phyloP scores from a whole-genome alignment of 2,113 vertebrate species.

The Scopus umbretta region DNA sequence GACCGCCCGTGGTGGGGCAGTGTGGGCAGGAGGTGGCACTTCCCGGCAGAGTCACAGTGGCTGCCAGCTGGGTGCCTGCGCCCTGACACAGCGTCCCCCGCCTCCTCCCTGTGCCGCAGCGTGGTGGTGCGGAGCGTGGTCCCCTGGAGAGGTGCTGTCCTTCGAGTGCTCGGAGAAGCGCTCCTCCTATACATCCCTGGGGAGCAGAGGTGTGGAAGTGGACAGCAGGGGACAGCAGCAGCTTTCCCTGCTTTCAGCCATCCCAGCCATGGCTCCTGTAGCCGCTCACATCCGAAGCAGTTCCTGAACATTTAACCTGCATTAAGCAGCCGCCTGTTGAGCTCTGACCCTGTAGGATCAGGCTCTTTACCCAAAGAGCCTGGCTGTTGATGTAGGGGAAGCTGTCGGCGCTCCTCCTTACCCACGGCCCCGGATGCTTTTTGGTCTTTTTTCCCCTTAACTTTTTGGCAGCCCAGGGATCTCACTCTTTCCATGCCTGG shows the following conservation, averaged over 20 bases:
- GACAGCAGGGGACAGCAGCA: background rate
- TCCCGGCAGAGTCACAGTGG: accelerated
- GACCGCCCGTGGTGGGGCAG: background rate
- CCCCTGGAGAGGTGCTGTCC: background rate
- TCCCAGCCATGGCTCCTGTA: background rate
- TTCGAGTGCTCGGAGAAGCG: background rate
- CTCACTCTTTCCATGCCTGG: background rate
- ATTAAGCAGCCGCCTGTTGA: background rate
- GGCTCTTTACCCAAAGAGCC: background rate
- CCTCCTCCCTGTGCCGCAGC: background rate
- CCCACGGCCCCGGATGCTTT: accelerated
- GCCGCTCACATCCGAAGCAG: accelerated
- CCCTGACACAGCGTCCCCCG: background rate
- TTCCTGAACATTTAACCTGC: background rate
- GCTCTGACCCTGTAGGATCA: background rate
- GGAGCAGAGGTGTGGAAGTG: background rate
- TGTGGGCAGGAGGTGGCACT: background rate
- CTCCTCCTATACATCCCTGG: background rate
- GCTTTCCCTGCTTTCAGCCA: background rate
- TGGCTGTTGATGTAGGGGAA: background rate
- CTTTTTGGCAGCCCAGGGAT: background rate
- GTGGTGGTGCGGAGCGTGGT: accelerated
- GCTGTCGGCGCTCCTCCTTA: background rate
- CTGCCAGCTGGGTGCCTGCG: background rate
- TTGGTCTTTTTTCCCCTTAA: background rate